A percentile compares a stretch with the other conserved stretches of the same genome.
Conservation (phyloP, 2,113 vertebrate genomes). For the Pangasianodon hypophthalmus region DNA sequence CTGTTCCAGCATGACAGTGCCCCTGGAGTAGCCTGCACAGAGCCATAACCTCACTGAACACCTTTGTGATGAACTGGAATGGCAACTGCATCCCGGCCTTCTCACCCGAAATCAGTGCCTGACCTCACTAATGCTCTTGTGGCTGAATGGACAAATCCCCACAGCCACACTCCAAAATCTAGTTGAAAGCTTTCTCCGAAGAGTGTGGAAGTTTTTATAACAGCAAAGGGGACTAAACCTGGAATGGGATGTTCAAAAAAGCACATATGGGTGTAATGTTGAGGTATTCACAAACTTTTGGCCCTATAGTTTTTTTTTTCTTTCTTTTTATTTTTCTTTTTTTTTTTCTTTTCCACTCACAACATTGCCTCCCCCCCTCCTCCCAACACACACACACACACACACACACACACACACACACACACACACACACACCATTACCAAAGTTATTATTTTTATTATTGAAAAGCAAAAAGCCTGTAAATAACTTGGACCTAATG, state of each 20-base stretch:
- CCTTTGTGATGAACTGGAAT: neutral
- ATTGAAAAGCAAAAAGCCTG: neutral
- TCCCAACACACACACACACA: too few relatives aligned
- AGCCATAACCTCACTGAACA: neutral
- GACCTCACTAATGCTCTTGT: neutral
- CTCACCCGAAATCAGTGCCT: neutral
- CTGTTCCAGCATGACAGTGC: neutral
- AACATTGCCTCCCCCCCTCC: too few relatives aligned
- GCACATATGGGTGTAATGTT: neutral
- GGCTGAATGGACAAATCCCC: neutral
- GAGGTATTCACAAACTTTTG: neutral
- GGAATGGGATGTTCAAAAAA: neutral
- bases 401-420: too few relatives aligned
- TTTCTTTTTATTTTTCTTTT: too few relatives aligned
- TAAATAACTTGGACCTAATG: neutral
- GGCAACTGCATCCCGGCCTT: neutral
- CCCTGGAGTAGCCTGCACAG: neutral
- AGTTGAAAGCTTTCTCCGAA: neutral
- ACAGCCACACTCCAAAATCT: neutral
- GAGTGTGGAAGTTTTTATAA: neutral
- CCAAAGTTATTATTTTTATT: neutral
- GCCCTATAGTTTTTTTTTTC: too few relatives aligned
- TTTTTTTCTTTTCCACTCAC: too few relatives aligned
- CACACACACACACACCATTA: neutral
- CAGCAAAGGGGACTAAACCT: neutral